These are phyloP conservation scores for Ptyas mucosa DNA, from an alignment of 2,113 vertebrate species.

Conservation along the genomic window DNA sequence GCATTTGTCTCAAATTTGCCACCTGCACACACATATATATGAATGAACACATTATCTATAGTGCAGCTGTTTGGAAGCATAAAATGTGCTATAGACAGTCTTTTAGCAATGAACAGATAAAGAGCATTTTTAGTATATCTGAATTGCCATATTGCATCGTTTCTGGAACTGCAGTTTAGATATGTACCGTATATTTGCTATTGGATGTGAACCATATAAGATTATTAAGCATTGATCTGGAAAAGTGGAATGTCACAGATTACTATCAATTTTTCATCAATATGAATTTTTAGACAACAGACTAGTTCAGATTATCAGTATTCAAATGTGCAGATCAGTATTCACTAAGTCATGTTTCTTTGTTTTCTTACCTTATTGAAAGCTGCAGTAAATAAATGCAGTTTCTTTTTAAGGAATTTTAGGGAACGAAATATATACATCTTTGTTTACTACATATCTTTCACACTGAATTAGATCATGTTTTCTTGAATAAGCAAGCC, in stretches of 20 bases:
- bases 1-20: slow-evolving; percentile 5
- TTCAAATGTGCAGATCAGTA: neutral
- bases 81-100: slow-evolving; percentile 5
- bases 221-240: neutral
- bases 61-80: slow-evolving; percentile 7
- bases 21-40: neutral
- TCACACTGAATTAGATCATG: neutral
- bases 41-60: slow-evolving; percentile 12
- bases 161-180: neutral
- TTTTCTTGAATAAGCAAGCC: neutral
- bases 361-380: neutral
- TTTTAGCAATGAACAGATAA: slow-evolving; percentile 15
- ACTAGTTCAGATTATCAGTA: neutral
- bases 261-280: neutral
- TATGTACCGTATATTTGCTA: neutral
- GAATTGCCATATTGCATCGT: neutral
- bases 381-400: neutral
- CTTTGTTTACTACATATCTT: neutral
- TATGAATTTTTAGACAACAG: neutral
- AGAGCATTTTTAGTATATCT: neutral
- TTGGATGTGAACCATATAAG: neutral
- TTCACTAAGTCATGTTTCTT: neutral
- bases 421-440: neutral
- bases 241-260: neutral
- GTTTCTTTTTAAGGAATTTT: neutral